A percentile compares a stretch with the other conserved stretches of the same genome.
phyloP scores from a whole-genome alignment of 2,888 invertebrate species.

The Rugalucina vietnamica region DNA sequence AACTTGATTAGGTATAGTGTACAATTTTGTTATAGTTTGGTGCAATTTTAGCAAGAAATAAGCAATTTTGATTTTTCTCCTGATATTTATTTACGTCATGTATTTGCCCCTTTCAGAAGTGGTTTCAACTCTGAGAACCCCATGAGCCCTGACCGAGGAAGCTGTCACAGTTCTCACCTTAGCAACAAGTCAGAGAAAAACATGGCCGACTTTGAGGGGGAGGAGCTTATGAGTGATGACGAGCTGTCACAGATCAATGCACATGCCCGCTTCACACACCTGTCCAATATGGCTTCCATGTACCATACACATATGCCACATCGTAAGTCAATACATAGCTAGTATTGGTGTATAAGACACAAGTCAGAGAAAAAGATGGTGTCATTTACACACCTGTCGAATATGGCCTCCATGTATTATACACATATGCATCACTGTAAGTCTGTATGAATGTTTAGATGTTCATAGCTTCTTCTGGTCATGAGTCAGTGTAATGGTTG shows the following conservation, averaged over 20 bases:
- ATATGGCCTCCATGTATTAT: constrained; percentile 83
- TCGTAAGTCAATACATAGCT: constrained; percentile 67
- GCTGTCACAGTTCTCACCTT: constrained; percentile 93
- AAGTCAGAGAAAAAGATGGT: too few species aligned
- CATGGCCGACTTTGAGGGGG: constrained; percentile 96
- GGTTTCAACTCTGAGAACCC: constrained; percentile 88
- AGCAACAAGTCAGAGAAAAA: constrained; percentile 97
- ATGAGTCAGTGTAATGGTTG: too few species aligned
- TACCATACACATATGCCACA: constrained; percentile 81
- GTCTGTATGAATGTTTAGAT: too few species aligned
- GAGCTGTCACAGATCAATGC: constrained; percentile 81
- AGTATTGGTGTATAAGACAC: too few species aligned
- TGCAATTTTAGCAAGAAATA: too few species aligned
- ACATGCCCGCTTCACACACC: constrained; percentile 77
- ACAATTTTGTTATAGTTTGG: too few species aligned
- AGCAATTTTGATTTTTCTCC: too few species aligned
- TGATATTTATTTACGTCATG: too few species aligned
- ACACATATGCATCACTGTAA: constrained; percentile 79
- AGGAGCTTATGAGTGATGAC: constrained; percentile 82
- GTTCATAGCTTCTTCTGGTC: too few species aligned
- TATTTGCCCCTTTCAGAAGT: constrained; percentile 27
- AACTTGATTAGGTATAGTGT: too few species aligned
- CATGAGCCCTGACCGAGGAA: constrained; percentile 87
- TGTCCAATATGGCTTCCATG: constrained; percentile 83
- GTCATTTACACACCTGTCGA: constrained; percentile 81